These are phyloP conservation scores for Hippolais icterina DNA, from an alignment of 2,113 vertebrate genomes.

Conservation along the genomic window DNA sequence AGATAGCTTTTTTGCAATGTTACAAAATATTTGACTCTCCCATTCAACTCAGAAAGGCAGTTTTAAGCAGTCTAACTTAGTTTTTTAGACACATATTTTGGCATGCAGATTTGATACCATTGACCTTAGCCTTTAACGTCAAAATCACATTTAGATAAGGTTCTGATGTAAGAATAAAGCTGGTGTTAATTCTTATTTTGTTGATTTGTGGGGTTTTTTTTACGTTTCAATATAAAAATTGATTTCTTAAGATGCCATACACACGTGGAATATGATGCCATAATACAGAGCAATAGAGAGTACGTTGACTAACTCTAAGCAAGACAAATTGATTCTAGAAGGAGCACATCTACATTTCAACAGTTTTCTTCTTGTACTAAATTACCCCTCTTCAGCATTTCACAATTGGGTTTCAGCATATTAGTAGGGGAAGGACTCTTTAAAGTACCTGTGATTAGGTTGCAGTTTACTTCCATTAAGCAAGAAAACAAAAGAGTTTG, in stretches of 20 bases:
- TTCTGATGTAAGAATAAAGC: neutral
- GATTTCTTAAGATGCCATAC: neutral
- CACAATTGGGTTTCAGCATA: neutral
- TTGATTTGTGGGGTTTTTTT: neutral
- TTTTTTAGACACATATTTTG: neutral
- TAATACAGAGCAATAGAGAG: neutral
- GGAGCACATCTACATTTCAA: neutral
- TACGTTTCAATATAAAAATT: neutral
- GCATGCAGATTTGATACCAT: neutral
- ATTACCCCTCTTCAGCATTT: neutral
- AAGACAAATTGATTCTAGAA: neutral
- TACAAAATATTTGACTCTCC: neutral
- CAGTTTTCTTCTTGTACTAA: neutral
- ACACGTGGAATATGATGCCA: accelerated
- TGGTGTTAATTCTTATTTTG: neutral
- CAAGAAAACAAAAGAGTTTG: neutral
- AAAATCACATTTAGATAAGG: neutral
- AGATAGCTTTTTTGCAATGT: neutral
- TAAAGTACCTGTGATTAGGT: neutral
- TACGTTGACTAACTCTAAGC: neutral
- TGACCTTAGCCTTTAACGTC: neutral
- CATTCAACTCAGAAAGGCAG: neutral
- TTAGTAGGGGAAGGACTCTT: neutral
- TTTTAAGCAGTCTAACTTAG: neutral
- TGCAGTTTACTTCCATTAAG: neutral